Conservation (phyloP, 2,113 vertebrate species). For the Sterna hirundo region DNA sequence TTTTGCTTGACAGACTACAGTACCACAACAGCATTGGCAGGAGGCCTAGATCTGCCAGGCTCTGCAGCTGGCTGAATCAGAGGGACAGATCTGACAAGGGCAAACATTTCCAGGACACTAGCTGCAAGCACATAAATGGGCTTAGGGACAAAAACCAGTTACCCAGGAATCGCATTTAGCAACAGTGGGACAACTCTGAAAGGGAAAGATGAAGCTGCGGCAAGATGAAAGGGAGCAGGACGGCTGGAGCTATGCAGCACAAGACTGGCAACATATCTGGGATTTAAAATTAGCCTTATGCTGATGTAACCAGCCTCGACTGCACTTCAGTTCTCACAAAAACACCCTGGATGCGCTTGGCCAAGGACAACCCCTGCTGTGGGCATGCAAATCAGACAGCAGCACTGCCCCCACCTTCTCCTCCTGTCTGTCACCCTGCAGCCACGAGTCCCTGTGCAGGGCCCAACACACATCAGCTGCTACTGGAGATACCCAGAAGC, state of each 20-base stretch:
- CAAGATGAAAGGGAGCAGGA: neutral
- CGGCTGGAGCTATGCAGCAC: neutral
- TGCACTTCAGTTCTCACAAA: neutral
- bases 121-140: neutral
- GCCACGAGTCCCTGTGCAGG: neutral
- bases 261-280: neutral
- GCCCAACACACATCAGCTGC: neutral
- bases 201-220: neutral
- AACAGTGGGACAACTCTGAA: neutral
- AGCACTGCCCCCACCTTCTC: neutral
- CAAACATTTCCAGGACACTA: constrained; percentile 18
- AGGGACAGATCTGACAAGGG: constrained; percentile 44
- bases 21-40: neutral
- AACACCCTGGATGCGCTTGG: neutral
- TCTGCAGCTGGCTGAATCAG: neutral
- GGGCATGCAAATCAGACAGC: neutral
- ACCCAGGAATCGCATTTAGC: neutral
- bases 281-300: constrained; percentile 3
- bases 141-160: neutral
- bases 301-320: neutral
- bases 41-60: constrained; percentile 38
- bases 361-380: constrained; percentile 6
- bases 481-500: neutral
- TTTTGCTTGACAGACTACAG: constrained; percentile 36
- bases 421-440: neutral